Evolutionary conservation across 2,113 vertebrate species (phyloP).

Genomic region (Pantherophis guttatus): DNA sequence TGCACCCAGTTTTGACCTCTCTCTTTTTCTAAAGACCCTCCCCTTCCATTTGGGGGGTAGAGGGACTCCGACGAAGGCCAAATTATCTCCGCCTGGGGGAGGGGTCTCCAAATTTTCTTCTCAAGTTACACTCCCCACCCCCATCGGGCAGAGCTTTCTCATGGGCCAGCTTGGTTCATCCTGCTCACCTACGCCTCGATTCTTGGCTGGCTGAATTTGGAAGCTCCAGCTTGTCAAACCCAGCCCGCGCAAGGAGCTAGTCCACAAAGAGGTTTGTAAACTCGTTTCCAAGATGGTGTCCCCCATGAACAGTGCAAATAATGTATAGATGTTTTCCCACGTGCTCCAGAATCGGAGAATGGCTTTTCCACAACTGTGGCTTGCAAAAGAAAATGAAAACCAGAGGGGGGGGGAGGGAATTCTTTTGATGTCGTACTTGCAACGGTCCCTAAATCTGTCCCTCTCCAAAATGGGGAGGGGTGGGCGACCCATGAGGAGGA

Average conservation of each 20-base stretch:
- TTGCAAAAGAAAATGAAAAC: not conserved
- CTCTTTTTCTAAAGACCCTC: not conserved
- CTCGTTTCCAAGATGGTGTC: not conserved
- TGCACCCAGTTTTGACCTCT: not conserved
- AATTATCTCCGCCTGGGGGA: not conserved
- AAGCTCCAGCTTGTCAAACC: not conserved
- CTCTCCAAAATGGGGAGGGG: not conserved
- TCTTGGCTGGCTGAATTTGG: not conserved
- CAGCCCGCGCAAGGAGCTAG: not conserved
- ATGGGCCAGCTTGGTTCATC: not conserved
- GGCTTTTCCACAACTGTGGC: not conserved
- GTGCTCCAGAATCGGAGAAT: not conserved
- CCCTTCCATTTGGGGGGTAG: not conserved
- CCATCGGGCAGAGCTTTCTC: too few species aligned
- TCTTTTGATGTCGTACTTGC: not conserved
- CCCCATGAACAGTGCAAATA: not conserved
- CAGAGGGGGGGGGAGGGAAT: rapidly evolving
- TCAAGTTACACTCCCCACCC: not conserved
- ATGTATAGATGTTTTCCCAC: not conserved
- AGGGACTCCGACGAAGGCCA: not conserved
- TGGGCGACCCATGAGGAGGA: not conserved
- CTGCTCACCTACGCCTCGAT: not conserved
- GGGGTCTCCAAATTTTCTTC: not conserved
- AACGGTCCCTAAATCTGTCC: not conserved
- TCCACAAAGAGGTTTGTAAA: not conserved